Conservation (phyloP, 1,140 invertebrate species). For the Neomicropteryx cornuta region DNA sequence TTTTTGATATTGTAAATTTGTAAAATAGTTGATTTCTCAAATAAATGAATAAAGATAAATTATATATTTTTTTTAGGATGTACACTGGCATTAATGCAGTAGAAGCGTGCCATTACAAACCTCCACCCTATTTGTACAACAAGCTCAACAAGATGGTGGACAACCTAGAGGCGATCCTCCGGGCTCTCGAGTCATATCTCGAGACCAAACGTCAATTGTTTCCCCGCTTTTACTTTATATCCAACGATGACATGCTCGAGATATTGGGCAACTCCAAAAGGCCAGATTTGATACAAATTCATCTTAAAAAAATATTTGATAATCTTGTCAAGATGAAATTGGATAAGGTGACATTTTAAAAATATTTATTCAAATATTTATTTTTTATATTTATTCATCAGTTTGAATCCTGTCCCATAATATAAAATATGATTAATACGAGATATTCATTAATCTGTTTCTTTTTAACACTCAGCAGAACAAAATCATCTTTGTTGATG, state of each 20-base stretch:
- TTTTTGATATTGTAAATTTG: conserved; percentile 5
- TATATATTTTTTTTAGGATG: conserved; percentile 33
- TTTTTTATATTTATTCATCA: not conserved
- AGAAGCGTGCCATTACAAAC: conserved; percentile 42
- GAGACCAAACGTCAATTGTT: conserved; percentile 76
- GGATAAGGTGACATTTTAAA: conserved; percentile 38
- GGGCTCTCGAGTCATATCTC: conserved; percentile 69
- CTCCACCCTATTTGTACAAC: conserved; percentile 45
- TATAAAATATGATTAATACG: conserved; percentile 1
- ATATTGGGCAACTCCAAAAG: conserved; percentile 74
- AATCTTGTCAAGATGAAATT: conserved; percentile 69
- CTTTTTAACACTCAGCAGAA: conserved; percentile 17
- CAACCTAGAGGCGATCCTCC: conserved; percentile 55
- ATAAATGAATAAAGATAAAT: no score
- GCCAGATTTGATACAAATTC: conserved; percentile 69
- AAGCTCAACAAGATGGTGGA: conserved; percentile 51
- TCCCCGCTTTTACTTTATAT: conserved; percentile 78
- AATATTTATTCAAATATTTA: no score
- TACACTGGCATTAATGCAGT: conserved; percentile 40
- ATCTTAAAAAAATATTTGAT: conserved; percentile 77
- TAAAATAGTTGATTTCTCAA: no score
- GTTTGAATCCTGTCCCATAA: not conserved
- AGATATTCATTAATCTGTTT: conserved; percentile 5
- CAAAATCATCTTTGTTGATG: no score
- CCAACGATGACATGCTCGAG: conserved; percentile 78